Evolutionary conservation across 2,888 invertebrate genomes (phyloP), one percentile per base, ranked within the genome.

Genomic region (Ctena decussata): DNA sequence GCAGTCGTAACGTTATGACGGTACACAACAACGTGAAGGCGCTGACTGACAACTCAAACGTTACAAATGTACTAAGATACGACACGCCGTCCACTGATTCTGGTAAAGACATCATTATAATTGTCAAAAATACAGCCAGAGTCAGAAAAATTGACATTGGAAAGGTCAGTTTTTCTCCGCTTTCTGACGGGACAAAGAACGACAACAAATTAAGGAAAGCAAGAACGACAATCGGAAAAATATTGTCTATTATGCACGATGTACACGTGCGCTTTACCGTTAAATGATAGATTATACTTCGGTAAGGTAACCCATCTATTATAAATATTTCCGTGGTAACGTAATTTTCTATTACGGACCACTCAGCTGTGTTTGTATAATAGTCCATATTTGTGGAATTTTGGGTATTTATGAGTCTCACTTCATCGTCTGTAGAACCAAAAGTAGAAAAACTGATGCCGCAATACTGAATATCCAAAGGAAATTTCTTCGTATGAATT

Each of bases 81-180:
- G 85, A 82, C 5, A 82, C 46, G 12, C 85, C 85, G 39, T 85
- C 82, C 12, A 82, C 74, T 21, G 85, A 82, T 77, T 85, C 85
- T 8, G 85, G 85, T 35, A 85, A 57, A 8, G 79, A 73, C 3
- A 41, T 49, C 35, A 74, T 80, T 30, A 85, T 85, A 0, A 82
- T 60, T 11, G 85, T 85, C 70, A 85, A 53, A 72, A 85, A 85
- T 1, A 85, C 80, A 11, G 85, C 82, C 18, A 85, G 41, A 8
- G 85, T 82, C 8, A 85, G 37, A 32, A 85, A 85, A 6, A 85
- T 72, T 0, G 85, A 80, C n/a, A 85, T 80, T 12, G 85, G 82
- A 69, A 80, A 85, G 2, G 72, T 39, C 21, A 79, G 80, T 49
- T 82, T 85, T 72, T 85, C 82, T 8, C 85, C 85, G 39, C 85